Evolutionary conservation across 2,113 vertebrate species (phyloP).

Genomic region (Spheniscus mendiculus): DNA sequence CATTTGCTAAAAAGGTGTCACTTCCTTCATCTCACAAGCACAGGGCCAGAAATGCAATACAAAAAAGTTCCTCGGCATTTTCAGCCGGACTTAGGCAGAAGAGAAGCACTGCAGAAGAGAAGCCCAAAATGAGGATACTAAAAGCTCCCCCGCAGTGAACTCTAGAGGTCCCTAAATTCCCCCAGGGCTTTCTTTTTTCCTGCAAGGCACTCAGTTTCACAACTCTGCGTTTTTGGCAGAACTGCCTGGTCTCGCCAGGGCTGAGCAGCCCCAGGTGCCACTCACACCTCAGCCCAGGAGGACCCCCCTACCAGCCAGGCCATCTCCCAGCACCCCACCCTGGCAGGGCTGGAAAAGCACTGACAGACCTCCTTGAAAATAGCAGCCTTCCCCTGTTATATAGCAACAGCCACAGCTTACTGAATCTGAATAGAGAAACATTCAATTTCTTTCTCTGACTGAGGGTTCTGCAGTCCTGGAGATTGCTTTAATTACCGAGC

Average conservation of each 20-base stretch:
- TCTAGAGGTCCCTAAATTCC: background rate
- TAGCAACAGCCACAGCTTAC: background rate
- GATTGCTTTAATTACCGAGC: background rate
- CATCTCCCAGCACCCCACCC: background rate
- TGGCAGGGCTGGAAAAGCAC: background rate
- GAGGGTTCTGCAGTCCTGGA: background rate
- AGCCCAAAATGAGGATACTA: background rate
- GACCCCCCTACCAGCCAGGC: background rate
- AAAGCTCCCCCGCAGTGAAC: background rate
- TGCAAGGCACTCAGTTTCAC: background rate
- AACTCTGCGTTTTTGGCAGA: background rate
- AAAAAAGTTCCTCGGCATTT: background rate
- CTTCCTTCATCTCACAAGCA: background rate
- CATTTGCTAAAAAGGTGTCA: background rate
- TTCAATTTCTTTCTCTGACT: background rate
- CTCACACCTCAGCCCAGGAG: too few relatives aligned
- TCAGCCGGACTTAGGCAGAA: background rate
- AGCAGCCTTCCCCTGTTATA: background rate
- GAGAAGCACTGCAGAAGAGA: background rate
- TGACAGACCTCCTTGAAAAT: background rate
- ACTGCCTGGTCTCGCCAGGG: background rate
- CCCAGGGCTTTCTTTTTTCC: background rate
- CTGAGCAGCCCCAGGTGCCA: accelerated
- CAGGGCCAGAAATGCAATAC: background rate
- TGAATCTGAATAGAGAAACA: background rate